phyloP scores from a whole-genome alignment of 2,113 vertebrate genomes.

The Uria lomvia region DNA sequence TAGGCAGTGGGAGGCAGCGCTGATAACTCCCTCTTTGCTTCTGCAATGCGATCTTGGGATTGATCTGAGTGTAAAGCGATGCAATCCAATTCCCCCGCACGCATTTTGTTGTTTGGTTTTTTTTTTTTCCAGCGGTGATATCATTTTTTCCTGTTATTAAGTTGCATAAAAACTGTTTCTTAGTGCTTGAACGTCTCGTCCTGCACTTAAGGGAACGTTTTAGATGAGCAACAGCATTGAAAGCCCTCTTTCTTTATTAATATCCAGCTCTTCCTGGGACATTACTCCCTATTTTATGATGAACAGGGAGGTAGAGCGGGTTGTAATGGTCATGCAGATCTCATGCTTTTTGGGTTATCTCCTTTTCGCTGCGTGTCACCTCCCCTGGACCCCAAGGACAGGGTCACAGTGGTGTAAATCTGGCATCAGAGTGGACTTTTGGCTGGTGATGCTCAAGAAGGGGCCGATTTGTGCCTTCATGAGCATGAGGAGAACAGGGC shows the following conservation, averaged over 20 bases:
- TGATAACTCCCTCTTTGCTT: background rate
- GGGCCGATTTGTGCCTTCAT: accelerated
- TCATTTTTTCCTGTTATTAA: constrained; percentile 44
- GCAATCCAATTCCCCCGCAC: background rate
- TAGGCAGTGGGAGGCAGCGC: background rate
- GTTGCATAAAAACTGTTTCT: constrained; percentile 2
- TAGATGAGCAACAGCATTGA: background rate
- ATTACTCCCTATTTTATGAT: background rate
- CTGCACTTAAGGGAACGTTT: constrained; percentile 20
- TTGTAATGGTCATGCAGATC: background rate
- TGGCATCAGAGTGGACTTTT: background rate
- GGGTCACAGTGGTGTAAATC: background rate
- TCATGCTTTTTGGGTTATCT: background rate
- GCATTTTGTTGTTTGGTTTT: background rate
- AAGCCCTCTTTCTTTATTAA: constrained; percentile 25
- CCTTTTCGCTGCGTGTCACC: background rate
- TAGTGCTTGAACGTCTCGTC: background rate
- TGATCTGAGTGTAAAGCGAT: background rate
- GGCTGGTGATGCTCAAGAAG: background rate
- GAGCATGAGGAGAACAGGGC: background rate
- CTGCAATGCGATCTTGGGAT: background rate
- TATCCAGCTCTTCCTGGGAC: background rate
- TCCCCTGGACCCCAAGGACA: background rate
- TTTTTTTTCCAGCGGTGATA: constrained; percentile 18
- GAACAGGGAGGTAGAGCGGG: background rate